These are phyloP conservation scores for Drosophila parvula DNA, from an alignment of 1,140 invertebrate genomes.

Conservation along the genomic window DNA sequence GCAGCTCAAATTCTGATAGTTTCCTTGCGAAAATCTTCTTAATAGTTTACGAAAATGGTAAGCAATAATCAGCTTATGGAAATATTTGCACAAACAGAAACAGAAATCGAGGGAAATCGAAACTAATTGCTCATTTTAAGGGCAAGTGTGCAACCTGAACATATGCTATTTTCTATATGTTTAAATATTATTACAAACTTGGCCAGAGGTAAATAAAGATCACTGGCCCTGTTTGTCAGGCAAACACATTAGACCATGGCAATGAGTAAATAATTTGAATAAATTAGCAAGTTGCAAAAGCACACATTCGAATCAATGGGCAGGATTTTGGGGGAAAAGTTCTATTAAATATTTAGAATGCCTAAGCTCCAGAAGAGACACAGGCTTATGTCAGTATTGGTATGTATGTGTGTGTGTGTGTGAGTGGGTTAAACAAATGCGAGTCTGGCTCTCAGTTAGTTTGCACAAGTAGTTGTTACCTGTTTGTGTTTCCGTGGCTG, in stretches of 20 bases:
- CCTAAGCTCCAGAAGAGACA: constrained; percentile 45
- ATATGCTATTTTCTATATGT: constrained; percentile 8
- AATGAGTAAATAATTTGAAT: constrained; percentile 74
- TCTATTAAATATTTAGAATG: constrained; percentile 70
- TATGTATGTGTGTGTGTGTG: neutral
- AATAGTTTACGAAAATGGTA: constrained; percentile 34
- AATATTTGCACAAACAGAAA: constrained; percentile 44
- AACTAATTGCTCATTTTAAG: constrained; percentile 46
- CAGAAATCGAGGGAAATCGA: constrained; percentile 11
- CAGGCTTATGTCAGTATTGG: constrained; percentile 27
- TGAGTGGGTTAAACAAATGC: constrained; percentile 42
- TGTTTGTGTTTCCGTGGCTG: constrained; percentile 43
- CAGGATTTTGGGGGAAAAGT: constrained; percentile 17
- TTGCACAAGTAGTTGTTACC: constrained; percentile 60
- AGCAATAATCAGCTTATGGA: constrained; percentile 48
- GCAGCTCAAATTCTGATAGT: neutral
- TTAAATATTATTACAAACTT: constrained; percentile 48
- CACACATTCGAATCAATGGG: constrained; percentile 19
- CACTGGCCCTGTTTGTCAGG: constrained; percentile 38
- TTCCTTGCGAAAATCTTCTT: neutral
- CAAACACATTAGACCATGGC: constrained; percentile 63
- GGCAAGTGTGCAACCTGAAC: constrained; percentile 28
- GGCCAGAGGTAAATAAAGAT: constrained; percentile 59
- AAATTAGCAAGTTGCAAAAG: constrained; percentile 47
- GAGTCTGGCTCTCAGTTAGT: constrained; percentile 35